A percentile compares a stretch with the other conserved stretches of the same genome.
phyloP scores from a whole-genome alignment of 2,888 invertebrate species.

The Phanerotoma sp. region DNA sequence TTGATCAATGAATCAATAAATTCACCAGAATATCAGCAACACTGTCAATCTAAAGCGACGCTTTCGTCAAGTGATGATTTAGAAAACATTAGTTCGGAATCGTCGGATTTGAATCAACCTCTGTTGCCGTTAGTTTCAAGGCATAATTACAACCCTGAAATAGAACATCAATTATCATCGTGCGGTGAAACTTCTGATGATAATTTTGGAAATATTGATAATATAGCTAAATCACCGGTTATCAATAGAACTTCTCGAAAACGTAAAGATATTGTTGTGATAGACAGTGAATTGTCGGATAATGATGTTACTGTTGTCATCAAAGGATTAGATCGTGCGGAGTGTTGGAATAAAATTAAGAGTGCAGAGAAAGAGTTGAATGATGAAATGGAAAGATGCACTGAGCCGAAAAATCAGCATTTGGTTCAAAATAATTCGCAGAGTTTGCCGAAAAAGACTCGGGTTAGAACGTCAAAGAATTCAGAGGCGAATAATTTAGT shows the following conservation, averaged over 20 bases:
- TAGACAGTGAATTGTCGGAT: slow-evolving; percentile 37
- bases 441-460: slow-evolving; percentile 36
- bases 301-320: slow-evolving; percentile 41
- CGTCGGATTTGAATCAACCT: slow-evolving; percentile 24
- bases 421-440: slow-evolving; percentile 20
- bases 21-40: slow-evolving; percentile 5
- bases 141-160: no score
- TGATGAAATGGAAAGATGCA: slow-evolving; percentile 36
- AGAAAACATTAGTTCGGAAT: slow-evolving; percentile 48
- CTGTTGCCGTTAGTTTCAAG: no score
- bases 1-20: slow-evolving; percentile 21
- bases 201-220: slow-evolving; percentile 18
- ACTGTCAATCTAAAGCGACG: slow-evolving; percentile 20
- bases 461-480: slow-evolving; percentile 27
- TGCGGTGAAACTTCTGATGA: no score
- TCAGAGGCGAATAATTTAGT: slow-evolving; percentile 31
- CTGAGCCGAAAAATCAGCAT: slow-evolving; percentile 23
- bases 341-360: slow-evolving; percentile 36
- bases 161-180: no score
- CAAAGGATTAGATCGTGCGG: slow-evolving; percentile 34
- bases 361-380: slow-evolving; percentile 32
- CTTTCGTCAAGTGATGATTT: slow-evolving; percentile 50
- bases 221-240: slow-evolving; percentile 8
- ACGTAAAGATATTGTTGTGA: slow-evolving; percentile 42
- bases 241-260: slow-evolving; percentile 34